Evolutionary conservation across 2,113 vertebrate genomes (phyloP).

Genomic region (Phyllostomus hastatus): DNA sequence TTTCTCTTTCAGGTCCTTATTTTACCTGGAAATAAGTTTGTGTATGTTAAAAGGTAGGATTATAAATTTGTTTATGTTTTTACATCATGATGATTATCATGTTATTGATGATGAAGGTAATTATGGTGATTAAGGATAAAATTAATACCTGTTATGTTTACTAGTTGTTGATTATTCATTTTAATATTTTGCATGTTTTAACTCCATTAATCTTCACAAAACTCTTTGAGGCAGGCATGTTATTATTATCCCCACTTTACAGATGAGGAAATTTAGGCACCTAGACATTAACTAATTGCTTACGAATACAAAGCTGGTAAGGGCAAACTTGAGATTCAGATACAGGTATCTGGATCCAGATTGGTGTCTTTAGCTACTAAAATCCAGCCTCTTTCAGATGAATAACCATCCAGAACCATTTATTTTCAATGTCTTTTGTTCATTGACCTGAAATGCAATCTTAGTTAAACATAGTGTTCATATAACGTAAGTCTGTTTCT

Average conservation of each 20-base stretch:
- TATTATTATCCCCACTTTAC: not conserved
- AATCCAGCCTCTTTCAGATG: not conserved
- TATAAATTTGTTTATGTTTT: not conserved
- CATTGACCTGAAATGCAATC: not conserved
- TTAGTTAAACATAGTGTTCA: not conserved
- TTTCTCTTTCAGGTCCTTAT: not conserved
- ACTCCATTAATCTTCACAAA: not conserved
- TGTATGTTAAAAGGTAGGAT: not conserved
- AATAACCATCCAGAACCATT: not conserved
- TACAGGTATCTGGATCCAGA: not conserved
- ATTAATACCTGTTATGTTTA: not conserved
- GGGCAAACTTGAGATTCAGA: not conserved
- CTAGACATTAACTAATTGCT: not conserved
- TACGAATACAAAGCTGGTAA: not conserved
- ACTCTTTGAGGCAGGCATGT: not conserved
- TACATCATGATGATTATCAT: not conserved
- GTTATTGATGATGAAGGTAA: not conserved
- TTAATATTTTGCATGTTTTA: not conserved
- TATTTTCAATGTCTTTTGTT: not conserved
- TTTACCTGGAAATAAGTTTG: not conserved
- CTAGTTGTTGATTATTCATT: not conserved
- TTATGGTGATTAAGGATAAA: not conserved
- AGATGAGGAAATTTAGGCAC: not conserved
- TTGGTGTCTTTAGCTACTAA: not conserved
- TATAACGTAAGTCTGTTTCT: not conserved